Conservation (phyloP, 2,113 vertebrate genomes). For the Riparia riparia region DNA sequence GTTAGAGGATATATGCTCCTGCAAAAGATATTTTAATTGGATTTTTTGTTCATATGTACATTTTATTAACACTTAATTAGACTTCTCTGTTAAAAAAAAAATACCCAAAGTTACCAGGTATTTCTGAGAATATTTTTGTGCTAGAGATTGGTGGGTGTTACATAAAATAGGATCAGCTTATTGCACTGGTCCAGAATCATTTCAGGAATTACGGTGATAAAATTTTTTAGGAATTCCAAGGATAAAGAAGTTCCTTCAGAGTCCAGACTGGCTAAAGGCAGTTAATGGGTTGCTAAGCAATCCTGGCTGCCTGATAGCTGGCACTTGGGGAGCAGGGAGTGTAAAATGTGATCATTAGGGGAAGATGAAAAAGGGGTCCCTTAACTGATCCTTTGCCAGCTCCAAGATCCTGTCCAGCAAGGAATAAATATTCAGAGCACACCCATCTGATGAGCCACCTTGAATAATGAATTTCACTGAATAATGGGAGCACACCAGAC, state of each 20-base stretch:
- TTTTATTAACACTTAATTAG: background rate
- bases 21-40: background rate
- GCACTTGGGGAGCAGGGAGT: background rate
- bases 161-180: background rate
- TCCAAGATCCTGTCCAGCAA: background rate
- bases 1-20: background rate
- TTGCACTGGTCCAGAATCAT: background rate
- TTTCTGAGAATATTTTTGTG: background rate
- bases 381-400: background rate
- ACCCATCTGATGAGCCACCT: background rate
- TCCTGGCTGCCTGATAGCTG: slow-evolving; percentile 10
- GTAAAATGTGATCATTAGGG: background rate
- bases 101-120: accelerated
- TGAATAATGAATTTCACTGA: background rate
- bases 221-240: background rate
- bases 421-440: background rate
- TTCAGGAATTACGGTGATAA: background rate
- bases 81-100: background rate
- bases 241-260: background rate
- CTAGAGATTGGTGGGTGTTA: background rate
- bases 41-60: background rate
- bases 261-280: background rate
- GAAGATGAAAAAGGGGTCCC: background rate
- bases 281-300: slow-evolving; percentile 20
- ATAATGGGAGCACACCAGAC: background rate